A percentile compares a stretch with the other conserved stretches of the same genome.
phyloP scores from a whole-genome alignment of 2,888 invertebrate genomes.

The Hyalella azteca region DNA sequence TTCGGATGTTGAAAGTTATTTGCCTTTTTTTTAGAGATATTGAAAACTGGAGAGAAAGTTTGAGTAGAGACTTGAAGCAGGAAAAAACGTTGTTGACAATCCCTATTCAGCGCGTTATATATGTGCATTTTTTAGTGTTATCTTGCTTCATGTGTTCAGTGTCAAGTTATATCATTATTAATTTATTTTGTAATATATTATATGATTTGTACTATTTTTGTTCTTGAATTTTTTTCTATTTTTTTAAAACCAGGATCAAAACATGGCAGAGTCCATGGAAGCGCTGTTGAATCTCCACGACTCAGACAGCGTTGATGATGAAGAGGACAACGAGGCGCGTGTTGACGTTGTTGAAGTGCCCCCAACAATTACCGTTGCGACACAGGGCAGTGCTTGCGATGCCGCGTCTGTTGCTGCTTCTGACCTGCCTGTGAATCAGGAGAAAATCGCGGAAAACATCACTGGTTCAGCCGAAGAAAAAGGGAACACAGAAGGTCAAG shows the following conservation, averaged over 20 bases:
- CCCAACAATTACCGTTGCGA: not conserved
- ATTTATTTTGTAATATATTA: no score
- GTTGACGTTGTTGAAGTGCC: not conserved
- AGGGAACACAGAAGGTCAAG: not conserved
- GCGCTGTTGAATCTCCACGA: not conserved
- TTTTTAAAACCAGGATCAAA: not conserved
- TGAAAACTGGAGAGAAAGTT: no score
- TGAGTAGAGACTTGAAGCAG: no score
- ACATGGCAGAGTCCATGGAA: constrained; percentile 5
- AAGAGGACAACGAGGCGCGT: not conserved
- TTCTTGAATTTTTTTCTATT: no score
- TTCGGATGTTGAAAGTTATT: no score
- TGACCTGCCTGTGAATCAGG: not conserved
- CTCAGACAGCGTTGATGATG: not conserved
- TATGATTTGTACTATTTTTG: no score
- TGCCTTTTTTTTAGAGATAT: no score
- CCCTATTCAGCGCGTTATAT: no score
- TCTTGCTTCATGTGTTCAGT: no score
- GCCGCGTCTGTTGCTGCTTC: not conserved
- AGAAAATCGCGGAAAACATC: not conserved
- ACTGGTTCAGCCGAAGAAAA: not conserved
- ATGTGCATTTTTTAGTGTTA: no score
- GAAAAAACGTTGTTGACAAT: no score
- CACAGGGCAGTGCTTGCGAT: not conserved
- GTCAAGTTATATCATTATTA: no score